Conservation (phyloP, 2,113 vertebrate genomes). For the Platichthys stellatus region DNA sequence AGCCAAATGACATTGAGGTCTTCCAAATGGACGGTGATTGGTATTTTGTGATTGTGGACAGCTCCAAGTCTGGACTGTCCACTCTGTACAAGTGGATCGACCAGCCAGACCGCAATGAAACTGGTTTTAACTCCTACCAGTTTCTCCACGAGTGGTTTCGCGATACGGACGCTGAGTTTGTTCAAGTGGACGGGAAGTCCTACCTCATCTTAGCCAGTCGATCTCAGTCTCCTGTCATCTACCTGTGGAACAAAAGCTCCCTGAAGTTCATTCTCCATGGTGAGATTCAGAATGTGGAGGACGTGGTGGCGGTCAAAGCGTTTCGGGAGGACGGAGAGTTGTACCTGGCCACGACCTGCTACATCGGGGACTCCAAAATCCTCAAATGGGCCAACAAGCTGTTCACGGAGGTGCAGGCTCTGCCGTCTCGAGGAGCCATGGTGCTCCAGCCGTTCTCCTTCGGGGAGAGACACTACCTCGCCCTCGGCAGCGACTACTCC, state of each 20-base stretch:
- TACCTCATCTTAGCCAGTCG: conserved; percentile 94
- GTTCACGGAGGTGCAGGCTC: conserved; percentile 92
- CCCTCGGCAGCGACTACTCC: conserved; percentile 95
- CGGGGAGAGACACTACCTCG: conserved; percentile 90
- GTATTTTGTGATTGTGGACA: conserved; percentile 96
- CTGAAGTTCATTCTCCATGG: conserved; percentile 90
- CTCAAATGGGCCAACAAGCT: conserved; percentile 92
- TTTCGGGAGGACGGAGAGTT: conserved; percentile 86
- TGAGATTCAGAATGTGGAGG: conserved; percentile 92
- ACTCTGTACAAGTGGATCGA: conserved; percentile 94
- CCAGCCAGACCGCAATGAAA: conserved; percentile 83
- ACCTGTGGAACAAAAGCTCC: conserved; percentile 93
- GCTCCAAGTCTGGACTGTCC: conserved; percentile 95
- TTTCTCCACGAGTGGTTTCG: conserved; percentile 97
- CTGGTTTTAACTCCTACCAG: conserved; percentile 95
- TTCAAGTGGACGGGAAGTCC: conserved; percentile 89
- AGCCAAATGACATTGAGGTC: conserved; percentile 96
- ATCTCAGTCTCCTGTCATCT: conserved; percentile 92
- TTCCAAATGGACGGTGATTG: conserved; percentile 91
- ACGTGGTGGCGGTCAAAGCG: conserved; percentile 93
- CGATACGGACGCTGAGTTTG: conserved; percentile 93
- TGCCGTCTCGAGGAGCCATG: conserved; percentile 96
- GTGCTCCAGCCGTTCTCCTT: conserved; percentile 94
- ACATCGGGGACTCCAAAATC: conserved; percentile 96
- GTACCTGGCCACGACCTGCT: conserved; percentile 92